Conservation (phyloP, 2,113 vertebrate genomes). For the Oncorhynchus mykiss region DNA sequence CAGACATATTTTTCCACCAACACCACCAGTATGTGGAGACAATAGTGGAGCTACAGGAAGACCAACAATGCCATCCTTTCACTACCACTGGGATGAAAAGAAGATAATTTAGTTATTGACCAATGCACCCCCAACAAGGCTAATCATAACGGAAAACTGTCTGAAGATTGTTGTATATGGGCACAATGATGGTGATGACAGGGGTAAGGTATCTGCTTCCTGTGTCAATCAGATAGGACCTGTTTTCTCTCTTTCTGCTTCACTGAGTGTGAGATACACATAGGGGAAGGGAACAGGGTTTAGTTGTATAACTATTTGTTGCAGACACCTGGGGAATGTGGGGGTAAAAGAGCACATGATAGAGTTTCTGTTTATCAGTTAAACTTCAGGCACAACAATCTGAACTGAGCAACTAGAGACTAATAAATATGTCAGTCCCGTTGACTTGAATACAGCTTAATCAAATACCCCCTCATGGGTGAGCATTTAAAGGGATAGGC, state of each 20-base stretch:
- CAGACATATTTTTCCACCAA: background rate
- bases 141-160: background rate
- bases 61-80: background rate
- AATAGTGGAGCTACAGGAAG: background rate
- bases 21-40: background rate
- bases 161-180: slow-evolving; percentile 16
- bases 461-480: too few relatives aligned
- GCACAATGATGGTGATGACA: slow-evolving; percentile 31
- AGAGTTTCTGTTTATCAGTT: background rate
- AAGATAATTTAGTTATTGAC: slow-evolving; percentile 17
- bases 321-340: background rate
- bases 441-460: too few relatives aligned
- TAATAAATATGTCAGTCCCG: too few relatives aligned
- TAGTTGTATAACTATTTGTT: background rate
- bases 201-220: slow-evolving; percentile 29
- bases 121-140: slow-evolving; percentile 3
- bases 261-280: slow-evolving; percentile 33
- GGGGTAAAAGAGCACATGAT: background rate
- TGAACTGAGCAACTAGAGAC: too few relatives aligned
- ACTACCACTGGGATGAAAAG: background rate
- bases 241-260: slow-evolving; percentile 10
- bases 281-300: too few relatives aligned
- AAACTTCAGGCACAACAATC: too few relatives aligned
- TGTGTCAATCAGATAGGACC: slow-evolving; percentile 40
- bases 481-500: too few relatives aligned